Evolutionary conservation across 1,140 invertebrate genomes (phyloP), one percentile per base, ranked within the genome.

Genomic region (Lysiphlebus fabarum): DNA sequence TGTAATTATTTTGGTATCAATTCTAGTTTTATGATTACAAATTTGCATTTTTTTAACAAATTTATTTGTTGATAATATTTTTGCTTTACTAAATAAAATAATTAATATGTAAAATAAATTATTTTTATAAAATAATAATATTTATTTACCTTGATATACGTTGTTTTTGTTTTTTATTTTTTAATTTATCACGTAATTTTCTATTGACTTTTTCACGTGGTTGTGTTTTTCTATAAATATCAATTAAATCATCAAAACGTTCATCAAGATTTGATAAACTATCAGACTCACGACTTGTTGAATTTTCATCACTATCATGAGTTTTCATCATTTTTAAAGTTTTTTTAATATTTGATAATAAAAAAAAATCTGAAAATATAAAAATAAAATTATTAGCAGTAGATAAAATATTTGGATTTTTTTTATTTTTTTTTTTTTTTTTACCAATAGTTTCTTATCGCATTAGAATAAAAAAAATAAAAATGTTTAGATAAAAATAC

Each of bases 1-100:
- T 0, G 1, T 4, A 51, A 81, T 81, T 40, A 77, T 69, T 56
- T 81, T 78, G 10, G 70, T 74, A 53, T 79, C 81, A 2, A 82
- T 47, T 9, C 79, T 82, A 51, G 80, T 82, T 11, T 80, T 69
- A 38, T 79, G 61, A 33, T 55, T 59, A 7, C 74, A 62, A 42
- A 41, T 47, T 14, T 53, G 45, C 17, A 67, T 73, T 0, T 58
- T 61, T 5, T 56, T 62, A 7, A 47, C 14, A 42, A 71, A 63
- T 50, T 77, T 79, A 8, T 72, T 65, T n/a, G 58, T 38, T 6
- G 51, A 62, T 17, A 41, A 62, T 53, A 26, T 2, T 26, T 65
- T 66, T n/a, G 34, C 37, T 6, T 59, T 55, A 41, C 62, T 63
- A 40, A 6, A 57, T 34, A 45, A 53, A 26, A 47, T 49, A 45